These are phyloP conservation scores for Zosterops hypoxanthus DNA, from an alignment of 2,113 vertebrate genomes.

Conservation along the genomic window DNA sequence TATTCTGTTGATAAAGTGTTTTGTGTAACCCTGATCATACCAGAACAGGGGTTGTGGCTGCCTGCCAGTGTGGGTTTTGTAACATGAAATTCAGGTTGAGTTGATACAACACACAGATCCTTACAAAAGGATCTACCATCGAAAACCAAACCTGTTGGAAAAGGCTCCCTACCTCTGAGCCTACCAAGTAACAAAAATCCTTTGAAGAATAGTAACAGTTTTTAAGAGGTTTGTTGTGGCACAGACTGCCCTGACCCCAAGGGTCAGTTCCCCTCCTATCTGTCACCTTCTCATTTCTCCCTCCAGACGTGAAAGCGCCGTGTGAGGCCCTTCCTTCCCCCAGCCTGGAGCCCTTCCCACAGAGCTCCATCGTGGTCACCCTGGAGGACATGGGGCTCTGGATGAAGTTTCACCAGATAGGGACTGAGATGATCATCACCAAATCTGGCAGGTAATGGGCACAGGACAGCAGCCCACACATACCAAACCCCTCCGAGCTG, in stretches of 20 bases:
- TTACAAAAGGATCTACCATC: neutral
- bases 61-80: neutral
- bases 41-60: neutral
- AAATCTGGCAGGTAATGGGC: slow-evolving; percentile 85
- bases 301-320: slow-evolving; percentile 76
- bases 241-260: neutral
- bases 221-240: neutral
- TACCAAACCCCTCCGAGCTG: neutral
- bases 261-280: neutral
- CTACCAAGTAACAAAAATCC: neutral
- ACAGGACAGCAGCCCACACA: neutral
- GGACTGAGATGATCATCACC: slow-evolving; percentile 95
- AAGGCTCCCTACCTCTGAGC: neutral
- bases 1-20: neutral
- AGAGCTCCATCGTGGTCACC: slow-evolving; percentile 80
- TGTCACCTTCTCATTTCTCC: neutral
- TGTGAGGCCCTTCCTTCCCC: slow-evolving; percentile 69
- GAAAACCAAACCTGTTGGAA: neutral
- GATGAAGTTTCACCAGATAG: slow-evolving; percentile 85
- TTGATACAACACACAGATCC: neutral
- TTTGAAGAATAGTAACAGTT: neutral
- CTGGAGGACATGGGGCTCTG: slow-evolving; percentile 87
- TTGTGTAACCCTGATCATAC: neutral
- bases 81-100: neutral
- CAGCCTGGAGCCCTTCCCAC: slow-evolving; percentile 70